These are phyloP conservation scores for Glandiceps talaboti DNA, from an alignment of 53 echinoderm and acorn worm species.

Conservation along the genomic window DNA sequence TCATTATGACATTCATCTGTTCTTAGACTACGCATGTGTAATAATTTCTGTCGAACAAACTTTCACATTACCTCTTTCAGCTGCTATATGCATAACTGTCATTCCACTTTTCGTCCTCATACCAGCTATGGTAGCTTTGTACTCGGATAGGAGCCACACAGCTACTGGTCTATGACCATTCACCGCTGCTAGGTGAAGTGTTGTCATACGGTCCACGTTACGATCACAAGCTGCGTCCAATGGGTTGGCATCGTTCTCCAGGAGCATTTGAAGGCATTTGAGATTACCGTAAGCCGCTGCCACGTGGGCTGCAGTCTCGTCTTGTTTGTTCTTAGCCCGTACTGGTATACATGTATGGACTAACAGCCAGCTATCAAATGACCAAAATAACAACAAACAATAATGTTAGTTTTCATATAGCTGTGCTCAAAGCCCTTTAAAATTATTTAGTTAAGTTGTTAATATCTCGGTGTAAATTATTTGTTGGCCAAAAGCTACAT, in stretches of 20 bases:
- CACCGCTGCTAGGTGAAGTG: background rate
- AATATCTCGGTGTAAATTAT: too few species aligned
- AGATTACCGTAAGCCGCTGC: background rate
- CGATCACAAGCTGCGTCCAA: background rate
- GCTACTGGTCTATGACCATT: background rate
- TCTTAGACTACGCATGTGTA: too few species aligned
- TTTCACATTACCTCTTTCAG: background rate
- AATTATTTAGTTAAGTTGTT: too few species aligned
- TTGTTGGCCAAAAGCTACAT: too few species aligned
- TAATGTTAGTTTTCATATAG: too few species aligned
- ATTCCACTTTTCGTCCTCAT: background rate
- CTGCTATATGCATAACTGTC: background rate
- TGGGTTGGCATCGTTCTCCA: background rate
- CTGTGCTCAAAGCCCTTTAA: too few species aligned
- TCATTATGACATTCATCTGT: too few species aligned
- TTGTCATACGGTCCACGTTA: background rate
- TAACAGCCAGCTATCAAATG: background rate
- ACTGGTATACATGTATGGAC: background rate
- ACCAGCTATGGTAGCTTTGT: background rate
- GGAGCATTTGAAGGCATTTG: background rate
- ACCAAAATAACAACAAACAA: too few species aligned
- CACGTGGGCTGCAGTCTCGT: background rate
- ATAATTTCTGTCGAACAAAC: too few species aligned
- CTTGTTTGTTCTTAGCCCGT: background rate
- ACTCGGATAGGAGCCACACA: background rate